Evolutionary conservation across 2,113 vertebrate genomes (phyloP), one percentile per base, ranked within the genome.

Genomic region (Columba janthina): DNA sequence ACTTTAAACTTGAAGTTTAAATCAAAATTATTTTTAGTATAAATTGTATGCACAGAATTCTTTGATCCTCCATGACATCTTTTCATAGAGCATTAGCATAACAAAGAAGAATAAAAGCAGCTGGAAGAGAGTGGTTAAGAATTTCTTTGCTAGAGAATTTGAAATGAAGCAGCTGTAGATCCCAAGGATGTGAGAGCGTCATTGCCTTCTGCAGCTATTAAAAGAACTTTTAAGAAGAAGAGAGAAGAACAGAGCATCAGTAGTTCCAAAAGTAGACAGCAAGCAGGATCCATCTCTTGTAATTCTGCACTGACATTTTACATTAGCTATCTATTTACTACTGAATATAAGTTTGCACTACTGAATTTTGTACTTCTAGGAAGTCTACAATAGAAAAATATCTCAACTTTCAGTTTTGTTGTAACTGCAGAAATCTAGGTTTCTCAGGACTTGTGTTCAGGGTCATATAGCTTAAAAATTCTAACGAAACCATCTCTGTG

Each of bases 101-200:
- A 95, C 71, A 96, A 94, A 95, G 89, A 58, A 73, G 44, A 85
- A 90, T 50, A 94, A 94, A 91, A 91, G 84, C 84, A 91, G 58
- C 70, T 93, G 87, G 72, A 90, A 92, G 26, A 89, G 65, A 74
- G 74, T 48, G 46, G 71, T 85, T 87, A 83, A 84, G 79, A 81
- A 93, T 90, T 80, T 51, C 42, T 88, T 85, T 74, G 36, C 46
- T 85, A 50, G 26, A 76, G 81, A 95, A 95, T 93, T 88, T 83
- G 21, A 90, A 97, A 94, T 73, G 64, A 93, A 71, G 60, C 74
- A 90, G 56, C 71, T 93, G 70, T 62, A 85, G 64, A 85, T 90
- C 58, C 62, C 71, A 79, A 88, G 83, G 62, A 76, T 73, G 40
- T 54, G 15, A 85, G 26, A 91, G 15, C 50, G 38, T 29, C 4